Evolutionary conservation across 2,888 invertebrate species (phyloP).

Genomic region (Exocentrus adspersus): DNA sequence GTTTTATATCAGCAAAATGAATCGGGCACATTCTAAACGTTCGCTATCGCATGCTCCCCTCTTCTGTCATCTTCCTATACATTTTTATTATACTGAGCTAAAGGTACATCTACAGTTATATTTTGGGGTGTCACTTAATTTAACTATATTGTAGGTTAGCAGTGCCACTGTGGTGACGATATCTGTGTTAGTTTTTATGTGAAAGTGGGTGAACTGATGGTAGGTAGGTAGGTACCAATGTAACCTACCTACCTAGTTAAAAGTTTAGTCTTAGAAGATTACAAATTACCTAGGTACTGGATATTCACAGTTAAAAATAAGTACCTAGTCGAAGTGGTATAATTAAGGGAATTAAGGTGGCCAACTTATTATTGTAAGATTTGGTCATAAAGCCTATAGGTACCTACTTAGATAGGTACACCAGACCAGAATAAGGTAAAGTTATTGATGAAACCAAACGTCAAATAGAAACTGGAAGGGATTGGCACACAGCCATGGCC

Average conservation of each 20-base stretch:
- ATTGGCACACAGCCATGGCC: constrained; percentile 26
- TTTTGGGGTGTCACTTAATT: constrained; percentile 51
- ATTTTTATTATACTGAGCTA: constrained; percentile 26
- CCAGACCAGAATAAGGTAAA: too few species aligned
- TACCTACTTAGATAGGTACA: too few species aligned
- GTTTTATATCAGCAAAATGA: neutral
- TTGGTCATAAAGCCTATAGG: too few species aligned
- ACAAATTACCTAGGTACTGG: too few species aligned
- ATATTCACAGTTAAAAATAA: too few species aligned
- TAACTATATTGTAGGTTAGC: constrained; percentile 44
- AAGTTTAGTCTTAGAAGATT: too few species aligned
- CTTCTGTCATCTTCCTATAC: constrained; percentile 44
- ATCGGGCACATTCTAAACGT: constrained; percentile 41
- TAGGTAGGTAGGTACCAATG: neutral
- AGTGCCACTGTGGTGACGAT: constrained; percentile 31
- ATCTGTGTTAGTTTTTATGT: neutral
- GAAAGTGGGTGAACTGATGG: neutral
- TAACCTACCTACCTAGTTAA: neutral
- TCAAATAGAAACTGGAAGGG: neutral
- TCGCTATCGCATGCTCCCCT: constrained; percentile 40
- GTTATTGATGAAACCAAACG: too few species aligned
- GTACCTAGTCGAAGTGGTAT: too few species aligned
- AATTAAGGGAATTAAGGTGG: too few species aligned
- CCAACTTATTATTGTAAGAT: too few species aligned
- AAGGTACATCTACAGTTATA: constrained; percentile 39